Evolutionary conservation across 2,797 vertebrate genomes (phyloP).

Genomic region (Cirrhinus molitorella): DNA sequence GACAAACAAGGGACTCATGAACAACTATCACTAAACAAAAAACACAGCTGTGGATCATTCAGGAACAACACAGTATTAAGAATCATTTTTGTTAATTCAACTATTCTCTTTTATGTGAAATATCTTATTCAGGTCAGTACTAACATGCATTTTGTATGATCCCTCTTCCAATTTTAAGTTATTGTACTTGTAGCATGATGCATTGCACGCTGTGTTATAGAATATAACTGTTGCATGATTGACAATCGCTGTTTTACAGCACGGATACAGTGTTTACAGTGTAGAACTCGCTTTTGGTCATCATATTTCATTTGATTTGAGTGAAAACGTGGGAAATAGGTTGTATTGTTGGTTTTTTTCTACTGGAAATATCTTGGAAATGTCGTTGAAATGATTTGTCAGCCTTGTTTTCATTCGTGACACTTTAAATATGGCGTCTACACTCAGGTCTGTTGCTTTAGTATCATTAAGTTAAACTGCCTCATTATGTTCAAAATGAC

Average conservation of each 20-base stretch:
- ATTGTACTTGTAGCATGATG: not conserved
- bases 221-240: slow-evolving; percentile 4
- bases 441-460: slow-evolving; percentile 2
- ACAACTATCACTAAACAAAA: too few species aligned
- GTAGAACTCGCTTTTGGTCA: not conserved
- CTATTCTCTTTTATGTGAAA: too few species aligned
- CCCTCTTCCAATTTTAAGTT: too few species aligned
- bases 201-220: not conserved
- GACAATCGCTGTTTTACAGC: slow-evolving; percentile 30
- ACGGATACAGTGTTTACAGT: slow-evolving; percentile 28
- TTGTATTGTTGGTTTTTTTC: not conserved
- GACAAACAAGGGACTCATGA: too few species aligned
- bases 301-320: not conserved
- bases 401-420: not conserved
- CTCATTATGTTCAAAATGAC: not conserved
- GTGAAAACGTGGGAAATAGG: not conserved
- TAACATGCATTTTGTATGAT: too few species aligned
- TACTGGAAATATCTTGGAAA: not conserved
- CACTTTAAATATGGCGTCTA: not conserved
- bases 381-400: not conserved
- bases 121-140: too few species aligned
- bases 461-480: not conserved
- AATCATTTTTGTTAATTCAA: too few species aligned
- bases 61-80: too few species aligned
- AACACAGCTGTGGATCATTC: too few species aligned